These are phyloP conservation scores for Xiphydria camelus DNA, from an alignment of 2,888 invertebrate species.

Conservation along the genomic window DNA sequence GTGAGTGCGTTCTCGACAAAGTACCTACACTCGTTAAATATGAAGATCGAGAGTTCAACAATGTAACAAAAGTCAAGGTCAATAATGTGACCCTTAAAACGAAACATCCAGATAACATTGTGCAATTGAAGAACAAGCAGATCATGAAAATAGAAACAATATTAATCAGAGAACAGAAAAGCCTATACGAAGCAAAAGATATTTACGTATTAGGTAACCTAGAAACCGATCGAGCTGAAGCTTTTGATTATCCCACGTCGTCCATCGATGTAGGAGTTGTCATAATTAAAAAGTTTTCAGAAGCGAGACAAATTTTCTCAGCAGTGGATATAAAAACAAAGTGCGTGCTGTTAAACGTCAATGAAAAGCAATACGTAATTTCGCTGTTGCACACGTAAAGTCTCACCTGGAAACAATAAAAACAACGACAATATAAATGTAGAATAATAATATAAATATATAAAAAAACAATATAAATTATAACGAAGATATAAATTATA, in stretches of 20 bases:
- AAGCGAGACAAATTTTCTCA: neutral
- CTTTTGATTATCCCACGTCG: slow-evolving; percentile 6
- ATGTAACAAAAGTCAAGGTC: neutral
- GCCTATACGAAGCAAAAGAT: neutral
- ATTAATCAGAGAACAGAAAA: neutral
- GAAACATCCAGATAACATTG: slow-evolving; percentile 3
- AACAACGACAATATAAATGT: too few species aligned
- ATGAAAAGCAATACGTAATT: neutral
- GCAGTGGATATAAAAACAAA: slow-evolving; percentile 1
- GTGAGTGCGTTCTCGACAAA: neutral
- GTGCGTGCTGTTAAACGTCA: neutral
- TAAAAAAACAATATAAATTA: too few species aligned
- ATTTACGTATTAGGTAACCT: neutral
- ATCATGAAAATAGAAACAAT: neutral
- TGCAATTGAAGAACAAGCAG: slow-evolving; percentile 1
- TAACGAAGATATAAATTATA: too few species aligned
- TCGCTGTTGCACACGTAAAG: slow-evolving; percentile 8
- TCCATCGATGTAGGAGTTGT: slow-evolving; percentile 6
- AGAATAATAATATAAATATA: too few species aligned
- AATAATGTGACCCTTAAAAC: neutral
- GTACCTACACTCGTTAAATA: neutral
- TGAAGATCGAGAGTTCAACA: neutral
- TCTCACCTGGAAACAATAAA: too few species aligned
- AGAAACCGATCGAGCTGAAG: neutral
- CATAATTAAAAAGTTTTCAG: neutral